Evolutionary conservation across 2,797 vertebrate genomes (phyloP), one percentile per base, ranked within the genome.

Genomic region (Labroides dimidiatus): DNA sequence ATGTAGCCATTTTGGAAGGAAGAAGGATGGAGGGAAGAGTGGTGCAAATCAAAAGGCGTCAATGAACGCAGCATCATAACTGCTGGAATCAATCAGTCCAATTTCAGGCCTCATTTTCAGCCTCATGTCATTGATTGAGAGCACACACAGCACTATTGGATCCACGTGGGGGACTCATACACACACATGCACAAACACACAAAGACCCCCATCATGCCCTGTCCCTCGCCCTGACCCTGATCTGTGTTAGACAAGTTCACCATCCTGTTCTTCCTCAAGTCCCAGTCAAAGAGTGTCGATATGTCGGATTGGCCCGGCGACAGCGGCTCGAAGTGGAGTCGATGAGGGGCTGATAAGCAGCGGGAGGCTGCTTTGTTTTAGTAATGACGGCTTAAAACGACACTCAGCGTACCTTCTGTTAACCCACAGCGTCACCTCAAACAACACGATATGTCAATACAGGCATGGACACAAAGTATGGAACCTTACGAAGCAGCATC

Each of bases 341-440:
- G 90, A 94, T 93, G 88, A 87, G 77, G 72, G 72, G 72, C 87
- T 92, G 91, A 93, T 92, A 90, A 91, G 89, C 80, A 82, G 79
- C 55, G 65, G 84, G 88, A 86, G 86, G 90, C 92, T 90, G 90
- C 91, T 94, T 93, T 94, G 94, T 94, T 94, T 94, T 87, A 91
- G 90, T 93, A 94, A 94, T 94, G 92, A 93, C 17, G 87, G 90
- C 92, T 92, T 93, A 94, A 94, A 92, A 92, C 63, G 55, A 81
- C 60, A 33, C 69, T 72, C 68, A 59, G 14, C 20, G 64, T 59
- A 76, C 64, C 71, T 57, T 80, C 79, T 51, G 68, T 82, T 77
- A 83, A 86, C 78, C 82, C 72, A 44, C 67, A 42, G 64, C 84
- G 12, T 80, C 90, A 81, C 86, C 81, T 87, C 85, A 85, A 88